Base-by-base conservation (phyloP, 2,888 invertebrate genomes). In the Trisateles emortualis region DNA sequence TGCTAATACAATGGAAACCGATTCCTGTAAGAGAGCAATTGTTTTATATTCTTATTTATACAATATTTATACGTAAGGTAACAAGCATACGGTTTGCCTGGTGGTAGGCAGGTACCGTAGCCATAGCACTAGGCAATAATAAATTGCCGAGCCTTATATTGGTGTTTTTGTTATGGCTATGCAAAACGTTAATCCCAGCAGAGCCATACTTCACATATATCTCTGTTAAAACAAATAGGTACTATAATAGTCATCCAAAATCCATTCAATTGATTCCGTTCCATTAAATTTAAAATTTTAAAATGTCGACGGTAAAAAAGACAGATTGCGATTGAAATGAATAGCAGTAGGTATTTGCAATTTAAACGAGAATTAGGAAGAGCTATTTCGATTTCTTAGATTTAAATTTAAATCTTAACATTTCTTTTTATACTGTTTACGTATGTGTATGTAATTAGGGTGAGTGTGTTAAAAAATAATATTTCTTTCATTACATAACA, bases 291-390 rank as follows among this genome's bases (percentile, higher is more conserved):
- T 63, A 69, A 71, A 62, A 71, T 73, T 70, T 71, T 26, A 8
- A 68, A 80, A 76, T 69, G 64, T 72, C 44, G 62, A 68, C 72
- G 74, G 64, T 64, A 54, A 74, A 74, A 70, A 71, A 68, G 59
- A 65, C 50, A 68, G 66, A 73, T 68, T 53, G 73, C 66, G 60
- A 72, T 64, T 72, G 68, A 78, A 83, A 78, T 75, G 70, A 81
- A 84, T 76, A 74, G 71, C 72, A 74, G 59, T 50, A 51, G 51
- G 58, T 69, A 84, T 86, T 86, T 81, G 81, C 81, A 85, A 80
- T 83, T 81, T 79, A 82, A 84, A 85, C 70, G 74, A 79, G 74
- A 66, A 69, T 72, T 68, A 73, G 69, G 53, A 72, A 76, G 74
- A 72, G 55, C 55, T 62, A 62, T 72, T 73, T 64, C 64, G 65